Evolutionary conservation across 2,888 invertebrate species (phyloP).

Genomic region (Eumacrocentrus americanus): DNA sequence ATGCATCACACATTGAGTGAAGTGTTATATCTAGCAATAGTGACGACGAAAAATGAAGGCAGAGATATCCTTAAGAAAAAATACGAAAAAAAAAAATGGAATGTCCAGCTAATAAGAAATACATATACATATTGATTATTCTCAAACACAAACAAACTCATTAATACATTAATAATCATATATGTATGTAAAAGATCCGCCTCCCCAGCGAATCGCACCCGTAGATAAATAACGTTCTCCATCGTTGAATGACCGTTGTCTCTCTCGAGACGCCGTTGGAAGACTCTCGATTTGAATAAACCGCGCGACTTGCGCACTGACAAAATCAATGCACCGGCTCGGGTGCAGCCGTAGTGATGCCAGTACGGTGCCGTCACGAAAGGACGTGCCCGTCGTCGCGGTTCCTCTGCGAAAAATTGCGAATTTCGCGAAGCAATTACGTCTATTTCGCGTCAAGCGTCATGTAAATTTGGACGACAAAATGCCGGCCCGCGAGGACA

Average conservation of each 20-base stretch:
- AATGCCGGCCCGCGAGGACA: constrained; percentile 56
- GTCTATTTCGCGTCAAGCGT: constrained; percentile 31
- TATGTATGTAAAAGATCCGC: no score
- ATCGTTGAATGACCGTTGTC: background rate
- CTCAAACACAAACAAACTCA: no score
- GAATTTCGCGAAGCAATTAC: constrained; percentile 25
- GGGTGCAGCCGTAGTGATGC: constrained; percentile 28
- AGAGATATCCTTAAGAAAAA: no score
- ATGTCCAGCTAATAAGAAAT: no score
- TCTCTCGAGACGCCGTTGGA: background rate
- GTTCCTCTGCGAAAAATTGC: constrained; percentile 30
- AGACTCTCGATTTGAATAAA: background rate
- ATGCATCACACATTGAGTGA: no score
- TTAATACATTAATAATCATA: no score
- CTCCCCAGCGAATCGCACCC: no score
- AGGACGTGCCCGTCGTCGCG: constrained; percentile 25
- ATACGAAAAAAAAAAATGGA: no score
- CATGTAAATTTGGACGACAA: constrained; percentile 44
- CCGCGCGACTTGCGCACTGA: constrained; percentile 47
- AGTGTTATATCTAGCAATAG: no score
- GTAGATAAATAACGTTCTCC: background rate
- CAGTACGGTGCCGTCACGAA: constrained; percentile 15
- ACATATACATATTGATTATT: no score
- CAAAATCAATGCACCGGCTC: constrained; percentile 54
- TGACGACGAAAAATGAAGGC: no score